Conservation (phyloP, 37 sponge, comb jelly and placozoan genomes). For the Oopsacas minuta region DNA sequence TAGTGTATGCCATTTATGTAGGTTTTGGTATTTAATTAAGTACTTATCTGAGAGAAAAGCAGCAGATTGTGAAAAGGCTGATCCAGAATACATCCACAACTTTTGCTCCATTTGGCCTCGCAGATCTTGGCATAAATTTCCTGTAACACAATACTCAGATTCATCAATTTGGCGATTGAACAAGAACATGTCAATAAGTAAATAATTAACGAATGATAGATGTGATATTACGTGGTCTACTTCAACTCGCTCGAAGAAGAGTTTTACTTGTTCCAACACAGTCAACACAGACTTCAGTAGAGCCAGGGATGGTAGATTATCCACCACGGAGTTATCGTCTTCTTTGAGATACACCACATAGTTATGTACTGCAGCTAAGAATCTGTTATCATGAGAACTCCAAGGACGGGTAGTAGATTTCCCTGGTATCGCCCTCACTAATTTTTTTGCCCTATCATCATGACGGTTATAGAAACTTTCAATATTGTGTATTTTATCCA, state of each 20-base stretch:
- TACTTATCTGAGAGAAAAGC: conserved; percentile 8
- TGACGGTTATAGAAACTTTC: background rate
- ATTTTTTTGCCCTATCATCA: background rate
- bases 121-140: conserved; percentile 16
- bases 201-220: background rate
- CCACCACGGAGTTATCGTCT: background rate
- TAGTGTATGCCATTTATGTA: background rate
- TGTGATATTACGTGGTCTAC: background rate
- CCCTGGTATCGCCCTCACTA: background rate
- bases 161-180: background rate
- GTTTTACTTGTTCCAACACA: background rate
- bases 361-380: background rate
- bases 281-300: background rate
- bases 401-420: background rate
- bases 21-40: background rate
- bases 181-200: background rate
- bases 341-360: background rate
- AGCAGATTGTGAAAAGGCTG: conserved; percentile 10
- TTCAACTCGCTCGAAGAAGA: background rate
- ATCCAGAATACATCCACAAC: conserved; percentile 16
- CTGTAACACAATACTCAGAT: conserved; percentile 10
- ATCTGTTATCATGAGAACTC: background rate
- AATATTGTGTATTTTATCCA: background rate
- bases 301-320: background rate
- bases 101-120: conserved; percentile 6